Base-by-base conservation (phyloP, 2,797 vertebrate species). In the Macropodus opercularis region DNA sequence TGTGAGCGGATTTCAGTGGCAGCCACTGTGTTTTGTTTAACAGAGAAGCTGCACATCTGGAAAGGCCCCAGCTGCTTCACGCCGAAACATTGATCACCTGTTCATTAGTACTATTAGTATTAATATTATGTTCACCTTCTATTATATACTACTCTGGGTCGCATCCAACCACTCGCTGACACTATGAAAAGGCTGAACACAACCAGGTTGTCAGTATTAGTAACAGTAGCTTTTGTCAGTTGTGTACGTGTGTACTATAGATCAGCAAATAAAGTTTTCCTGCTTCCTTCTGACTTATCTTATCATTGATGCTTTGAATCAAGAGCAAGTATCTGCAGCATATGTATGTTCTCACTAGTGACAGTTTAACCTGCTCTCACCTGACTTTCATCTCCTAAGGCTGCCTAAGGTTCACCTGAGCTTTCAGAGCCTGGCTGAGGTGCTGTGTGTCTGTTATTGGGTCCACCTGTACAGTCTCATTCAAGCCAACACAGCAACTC, bases 21-120 rank as follows among this genome's bases (percentile, higher is more conserved):
- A 32, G 5, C 12, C 13, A 43, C n/a, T 13, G 4, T 31, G 11
- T 44, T 69, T 71, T 48, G 15, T 48, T 63, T 6, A 22, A 36
- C 26, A 1, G 31, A 14, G 53, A 50, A n/a, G n/a, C 2, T 43
- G 36, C 35, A 51, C 59, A 79, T 77, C 66, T 77, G 62, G 69
- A 67, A 68, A 58, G 44, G 6, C 12, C 60, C n/a, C 21, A 9
- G 19, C 43, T 44, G 34, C 14, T 42, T 51, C 38, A 35, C 47
- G n/a, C 13, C 13, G 12, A 18, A 38, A 12, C 44, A 34, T 12
- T 17, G 18, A 51, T 8, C n/a, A 49, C 34, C 18, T n/a, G 21
- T 17, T 4, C 19, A 41, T 74, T 62, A 21, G 26, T 46, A 26
- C 12, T 46, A 36, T n/a, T n/a, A n/a, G n/a, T n/a, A n/a, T n/a